Base-by-base conservation (phyloP, 2,113 vertebrate genomes). In the Hemiprocne comata region DNA sequence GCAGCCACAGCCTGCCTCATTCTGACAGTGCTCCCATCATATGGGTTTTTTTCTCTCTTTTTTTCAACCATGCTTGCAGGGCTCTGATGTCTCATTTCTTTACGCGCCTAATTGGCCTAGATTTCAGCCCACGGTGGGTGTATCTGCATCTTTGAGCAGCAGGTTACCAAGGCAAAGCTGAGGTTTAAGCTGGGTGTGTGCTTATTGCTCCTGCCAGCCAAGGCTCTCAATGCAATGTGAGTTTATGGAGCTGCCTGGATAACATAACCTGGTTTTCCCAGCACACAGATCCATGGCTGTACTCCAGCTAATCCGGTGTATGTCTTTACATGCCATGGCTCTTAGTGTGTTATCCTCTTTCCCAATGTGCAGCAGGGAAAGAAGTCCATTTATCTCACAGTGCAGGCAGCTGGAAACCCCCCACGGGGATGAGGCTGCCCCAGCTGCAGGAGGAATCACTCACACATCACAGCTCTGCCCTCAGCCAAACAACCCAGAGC, bases 161-260 rank as follows among this genome's bases (percentile, higher is more conserved):
- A 93, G 55, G 54, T 73, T 90, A 87, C 67, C 51, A 71, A 73
- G 51, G 60, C 69, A 78, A 77, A 94, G 46, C 7, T 12, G 62
- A 87, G 36, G 20, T 85, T 88, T 92, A 70, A 89, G 62, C 40
- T 62, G 81, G 51, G 74, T 17, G 69, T 33, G 74, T 58, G 58
- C 31, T 67, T 74, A 73, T 17, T 2, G 0, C 17, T 73, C 26
- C 85, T 80, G 40, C 58, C 81, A 93, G 82, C 50, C 58, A 62
- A 69, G 55, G 15, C 72, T 89, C 92, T 58, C 31, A 55, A 42
- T 4, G 1, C 36, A 72, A 40, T 5, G 0, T 0, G 2, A 65
- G 58, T 33, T 70, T 18, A 87, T 48, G 69, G 66, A 92, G 54
- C 69, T 78, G 79, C 55, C 76, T n/a, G 61, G 46, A 19, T 84